Evolutionary conservation across 92 coral and sea anemone species (phyloP), one percentile per base, ranked within the genome.

Genomic region (Epizoanthus scotinus): DNA sequence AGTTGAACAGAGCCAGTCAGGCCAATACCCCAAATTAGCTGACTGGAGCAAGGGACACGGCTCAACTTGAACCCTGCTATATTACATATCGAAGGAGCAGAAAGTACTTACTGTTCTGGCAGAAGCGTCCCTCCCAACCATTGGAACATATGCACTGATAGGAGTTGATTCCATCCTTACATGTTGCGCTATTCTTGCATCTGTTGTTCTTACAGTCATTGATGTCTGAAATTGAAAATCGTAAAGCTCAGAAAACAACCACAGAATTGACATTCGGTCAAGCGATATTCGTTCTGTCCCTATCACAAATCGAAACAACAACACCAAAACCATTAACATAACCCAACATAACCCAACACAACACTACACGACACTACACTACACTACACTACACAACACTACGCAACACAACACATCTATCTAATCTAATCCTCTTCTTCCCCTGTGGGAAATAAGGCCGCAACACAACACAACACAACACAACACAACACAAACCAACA

Each of bases 101-200:
- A 8, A 47, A 34, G 21, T 36, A 71, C 83, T 75, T 87, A 95
- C 99, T 77, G 64, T 73, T 83, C 42, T 88, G 82, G 50, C 99
- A 96, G 66, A 24, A 78, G 7, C 44, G 63, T 8, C 99, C 99
- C 59, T 93, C 90, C 99, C 99, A 96, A 4, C 99, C 99, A 67
- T 72, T 82, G 12, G 73, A 60, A 38, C 99, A 96, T 8, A 91
- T 81, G 84, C 99, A 96, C 56, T 83, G 73, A 77, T 87, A 96
- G 18, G 92, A 72, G 47, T 78, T 82, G 77, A 77, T 86, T 24
- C 93, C 93, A 62, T 96, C 99, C 42, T 85, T 50, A 40, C 99
- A 96, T 2, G 88, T 93, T 20, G 86, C 99, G 19, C 97, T 97
- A 77, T 96, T 91, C 17, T 83, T 60, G 66, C 99, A 96, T 34